Evolutionary conservation across 2,113 vertebrate genomes (phyloP), one percentile per base, ranked within the genome.

Genomic region (Cottus gobio): DNA sequence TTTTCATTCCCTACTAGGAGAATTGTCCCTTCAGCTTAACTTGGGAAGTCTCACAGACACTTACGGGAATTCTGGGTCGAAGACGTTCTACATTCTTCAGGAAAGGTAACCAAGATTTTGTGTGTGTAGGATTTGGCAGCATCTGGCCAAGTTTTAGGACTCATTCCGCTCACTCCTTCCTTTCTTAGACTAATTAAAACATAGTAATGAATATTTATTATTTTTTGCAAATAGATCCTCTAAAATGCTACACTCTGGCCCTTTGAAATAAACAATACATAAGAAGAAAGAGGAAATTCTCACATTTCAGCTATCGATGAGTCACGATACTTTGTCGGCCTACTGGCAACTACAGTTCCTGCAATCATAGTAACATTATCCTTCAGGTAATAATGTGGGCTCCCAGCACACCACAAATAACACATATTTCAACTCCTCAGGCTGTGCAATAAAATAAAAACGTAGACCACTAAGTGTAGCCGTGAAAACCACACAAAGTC

Each of bases 11-110:
- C n/a, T 56, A 0, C 15, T 4, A 36, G 1, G 52, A 79, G 28
- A 28, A 74, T 83, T 70, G 30, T 36, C 9, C 28, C 57, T 42
- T 67, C 48, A 79, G 48, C 34, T 78, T 63, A 61, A 56, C 36
- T 44, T 42, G 54, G 68, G 73, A 78, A 34, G 24, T 52, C 64
- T n/a, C 34, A 31, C 15, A 12, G 39, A 71, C 5, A 11, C 60
- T 68, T 34, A 22, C 57, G 56, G 75, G n/a, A 70, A 75, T 70
- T 46, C 57, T 37, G 50, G n/a, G 56, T 61, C 7, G 5, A 22
- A 50, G 46, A 61, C 58, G 75, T 24, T n/a, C 28, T 39, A n/a
- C n/a, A n/a, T n/a, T n/a, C n/a, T n/a, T n/a, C n/a, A n/a, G 11
- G 22, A 48, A 50, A 52, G 28, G 4, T 13, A 26, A 71, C 28